Evolutionary conservation across 2,797 vertebrate species (phyloP).

Genomic region (Pipistrellus kuhlii): DNA sequence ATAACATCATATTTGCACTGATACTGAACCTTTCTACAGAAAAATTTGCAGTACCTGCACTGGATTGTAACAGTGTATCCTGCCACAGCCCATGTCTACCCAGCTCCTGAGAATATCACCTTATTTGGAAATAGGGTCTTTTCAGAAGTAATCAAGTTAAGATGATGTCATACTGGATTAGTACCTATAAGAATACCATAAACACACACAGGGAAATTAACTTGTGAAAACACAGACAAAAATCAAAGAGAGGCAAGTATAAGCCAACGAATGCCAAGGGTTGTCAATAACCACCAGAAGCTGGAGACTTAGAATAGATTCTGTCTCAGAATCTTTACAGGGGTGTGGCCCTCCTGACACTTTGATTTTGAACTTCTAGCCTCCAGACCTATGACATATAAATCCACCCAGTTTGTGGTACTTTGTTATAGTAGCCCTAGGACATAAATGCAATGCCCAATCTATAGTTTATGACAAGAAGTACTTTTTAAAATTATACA

Average conservation of each 20-base stretch:
- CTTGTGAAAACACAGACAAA: background rate
- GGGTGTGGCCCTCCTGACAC: background rate
- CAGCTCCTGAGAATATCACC: background rate
- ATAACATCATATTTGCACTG: background rate
- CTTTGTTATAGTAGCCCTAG: background rate
- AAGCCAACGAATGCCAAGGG: background rate
- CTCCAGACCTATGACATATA: background rate
- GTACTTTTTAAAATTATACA: background rate
- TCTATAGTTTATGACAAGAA: background rate
- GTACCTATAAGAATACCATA: background rate
- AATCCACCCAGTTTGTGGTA: background rate
- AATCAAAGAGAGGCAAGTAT: background rate
- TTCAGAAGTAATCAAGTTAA: background rate
- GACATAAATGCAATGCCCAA: background rate
- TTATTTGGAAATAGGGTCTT: constrained; percentile 28
- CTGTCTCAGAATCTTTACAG: background rate
- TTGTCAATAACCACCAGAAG: background rate
- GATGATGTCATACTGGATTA: background rate
- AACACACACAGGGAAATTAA: background rate
- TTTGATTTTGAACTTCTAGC: background rate
- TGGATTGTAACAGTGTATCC: background rate
- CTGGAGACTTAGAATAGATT: background rate
- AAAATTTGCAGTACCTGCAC: background rate
- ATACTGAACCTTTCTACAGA: background rate
- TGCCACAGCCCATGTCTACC: background rate